A percentile compares a stretch with the other conserved stretches of the same genome.
These are phyloP conservation scores for Erinaceus europaeus DNA, from an alignment of 2,113 vertebrate species.

Conservation along the genomic window DNA sequence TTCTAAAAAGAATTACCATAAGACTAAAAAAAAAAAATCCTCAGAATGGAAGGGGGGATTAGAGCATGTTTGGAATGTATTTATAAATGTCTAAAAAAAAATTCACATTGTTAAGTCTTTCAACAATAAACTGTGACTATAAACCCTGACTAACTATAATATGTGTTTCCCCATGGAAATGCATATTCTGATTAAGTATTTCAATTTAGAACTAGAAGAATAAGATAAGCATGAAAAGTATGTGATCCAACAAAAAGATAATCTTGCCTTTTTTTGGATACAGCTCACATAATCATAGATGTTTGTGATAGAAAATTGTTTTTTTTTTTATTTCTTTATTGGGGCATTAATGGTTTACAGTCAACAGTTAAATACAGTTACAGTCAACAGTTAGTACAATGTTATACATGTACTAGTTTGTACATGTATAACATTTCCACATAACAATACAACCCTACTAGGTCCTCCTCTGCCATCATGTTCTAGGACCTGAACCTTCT, in stretches of 20 bases:
- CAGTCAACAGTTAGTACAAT: too few species aligned
- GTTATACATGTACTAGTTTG: too few species aligned
- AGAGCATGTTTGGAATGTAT: slow-evolving; percentile 9
- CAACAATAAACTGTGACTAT: neutral
- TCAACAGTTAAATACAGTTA: too few species aligned
- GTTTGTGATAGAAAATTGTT: slow-evolving; percentile 23
- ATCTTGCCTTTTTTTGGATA: neutral
- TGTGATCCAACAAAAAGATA: neutral
- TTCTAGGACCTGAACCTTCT: too few species aligned
- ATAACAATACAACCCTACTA: too few species aligned
- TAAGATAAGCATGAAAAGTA: neutral
- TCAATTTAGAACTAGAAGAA: neutral
- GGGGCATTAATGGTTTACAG: too few species aligned
- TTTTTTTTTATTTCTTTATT: too few species aligned
- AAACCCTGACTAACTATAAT: neutral
- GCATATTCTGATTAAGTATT: neutral
- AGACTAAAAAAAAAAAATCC: neutral
- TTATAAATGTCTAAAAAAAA: slow-evolving; percentile 26
- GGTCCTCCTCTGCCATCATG: too few species aligned
- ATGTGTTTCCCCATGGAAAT: slow-evolving; percentile 15
- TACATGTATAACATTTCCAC: too few species aligned
- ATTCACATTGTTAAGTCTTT: slow-evolving; percentile 16
- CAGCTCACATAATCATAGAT: neutral
- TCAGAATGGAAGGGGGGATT: slow-evolving; percentile 6
- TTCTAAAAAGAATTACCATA: neutral